Conservation (phyloP, 2,113 vertebrate species). For the Bambusicola thoracicus region DNA sequence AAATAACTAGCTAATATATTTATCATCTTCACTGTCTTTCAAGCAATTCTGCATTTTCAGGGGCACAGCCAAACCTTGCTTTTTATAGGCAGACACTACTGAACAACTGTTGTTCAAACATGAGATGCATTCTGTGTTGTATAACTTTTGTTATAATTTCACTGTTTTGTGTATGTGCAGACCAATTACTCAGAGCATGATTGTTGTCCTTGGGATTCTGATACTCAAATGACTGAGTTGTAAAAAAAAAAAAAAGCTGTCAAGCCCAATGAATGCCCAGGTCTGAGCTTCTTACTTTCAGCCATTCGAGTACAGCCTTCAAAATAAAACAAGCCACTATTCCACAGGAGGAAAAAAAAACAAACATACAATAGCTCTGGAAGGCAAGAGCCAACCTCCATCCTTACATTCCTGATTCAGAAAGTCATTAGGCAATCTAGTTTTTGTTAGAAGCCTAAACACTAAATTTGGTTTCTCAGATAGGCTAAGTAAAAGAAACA, state of each 20-base stretch:
- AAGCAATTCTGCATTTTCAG: conserved; percentile 45
- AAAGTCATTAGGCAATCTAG: background rate
- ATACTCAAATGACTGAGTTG: background rate
- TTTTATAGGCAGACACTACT: conserved; percentile 41
- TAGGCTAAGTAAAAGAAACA: background rate
- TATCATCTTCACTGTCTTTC: conserved; percentile 23
- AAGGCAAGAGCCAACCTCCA: background rate
- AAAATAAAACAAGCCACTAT: background rate
- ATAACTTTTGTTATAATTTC: background rate
- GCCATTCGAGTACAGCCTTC: conserved; percentile 29
- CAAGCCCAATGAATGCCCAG: background rate
- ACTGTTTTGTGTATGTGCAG: background rate
- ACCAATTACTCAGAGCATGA: background rate
- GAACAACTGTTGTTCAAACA: conserved; percentile 28
- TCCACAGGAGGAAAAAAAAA: background rate
- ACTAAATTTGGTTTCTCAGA: background rate
- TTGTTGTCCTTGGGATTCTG: conserved; percentile 33
- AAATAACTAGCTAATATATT: conserved; percentile 47
- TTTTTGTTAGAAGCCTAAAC: background rate
- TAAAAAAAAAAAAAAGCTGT: background rate
- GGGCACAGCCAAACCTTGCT: conserved; percentile 23
- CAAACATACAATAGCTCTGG: background rate
- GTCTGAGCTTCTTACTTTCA: conserved; percentile 54
- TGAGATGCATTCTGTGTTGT: conserved; percentile 20
- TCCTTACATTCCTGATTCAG: background rate